These are phyloP conservation scores for Halcyon smyrnensis DNA, from an alignment of 2,797 vertebrate species.

Conservation along the genomic window DNA sequence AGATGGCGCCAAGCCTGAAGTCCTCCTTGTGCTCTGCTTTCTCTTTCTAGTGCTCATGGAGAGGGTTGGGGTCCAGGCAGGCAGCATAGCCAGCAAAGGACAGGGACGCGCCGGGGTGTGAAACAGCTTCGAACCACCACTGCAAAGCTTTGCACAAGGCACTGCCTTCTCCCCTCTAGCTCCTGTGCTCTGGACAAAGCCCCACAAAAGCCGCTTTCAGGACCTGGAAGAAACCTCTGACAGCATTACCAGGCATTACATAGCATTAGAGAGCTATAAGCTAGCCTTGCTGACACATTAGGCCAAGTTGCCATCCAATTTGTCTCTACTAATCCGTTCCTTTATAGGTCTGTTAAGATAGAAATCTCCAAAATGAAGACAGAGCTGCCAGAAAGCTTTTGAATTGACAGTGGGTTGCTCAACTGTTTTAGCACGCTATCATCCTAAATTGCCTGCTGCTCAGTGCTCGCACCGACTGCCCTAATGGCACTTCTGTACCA, in stretches of 20 bases:
- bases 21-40: neutral
- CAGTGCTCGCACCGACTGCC: neutral
- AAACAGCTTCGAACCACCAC: neutral
- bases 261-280: neutral
- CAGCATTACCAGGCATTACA: neutral
- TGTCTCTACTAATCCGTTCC: conserved; percentile 43
- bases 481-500: conserved; percentile 46
- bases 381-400: conserved; percentile 74
- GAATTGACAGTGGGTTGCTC: conserved; percentile 69
- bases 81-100: accelerated
- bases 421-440: conserved; percentile 63
- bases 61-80: neutral
- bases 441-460: conserved; percentile 68
- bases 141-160: neutral
- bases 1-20: neutral
- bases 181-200: neutral
- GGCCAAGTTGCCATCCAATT: conserved; percentile 42
- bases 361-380: conserved; percentile 67
- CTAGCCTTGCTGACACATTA: conserved; percentile 16
- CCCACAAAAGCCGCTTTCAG: neutral
- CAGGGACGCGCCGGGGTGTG: neutral
- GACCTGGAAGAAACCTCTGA: neutral
- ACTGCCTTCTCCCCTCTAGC: neutral
- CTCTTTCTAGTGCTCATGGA: neutral
- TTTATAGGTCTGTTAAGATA: conserved; percentile 50